Conservation (phyloP, 2,113 vertebrate genomes). For the Gymnocephalus cernua region DNA sequence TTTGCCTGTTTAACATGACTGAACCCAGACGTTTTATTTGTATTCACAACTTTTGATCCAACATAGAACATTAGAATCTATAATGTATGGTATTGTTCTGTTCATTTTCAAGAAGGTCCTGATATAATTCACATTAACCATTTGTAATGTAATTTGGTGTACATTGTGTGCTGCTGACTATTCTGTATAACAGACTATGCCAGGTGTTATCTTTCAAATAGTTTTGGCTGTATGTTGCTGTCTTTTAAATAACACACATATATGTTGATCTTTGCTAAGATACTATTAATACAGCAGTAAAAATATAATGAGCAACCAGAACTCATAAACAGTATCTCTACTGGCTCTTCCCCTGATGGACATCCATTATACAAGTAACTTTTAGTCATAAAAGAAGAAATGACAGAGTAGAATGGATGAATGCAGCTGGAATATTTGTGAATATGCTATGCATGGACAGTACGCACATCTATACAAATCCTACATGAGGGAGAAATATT, state of each 20-base stretch:
- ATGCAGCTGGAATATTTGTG: slow-evolving; percentile 49
- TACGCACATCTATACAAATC: slow-evolving; percentile 44
- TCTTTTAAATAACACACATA: slow-evolving; percentile 6
- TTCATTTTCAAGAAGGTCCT: not conserved
- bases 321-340: slow-evolving; percentile 25
- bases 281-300: slow-evolving; percentile 47
- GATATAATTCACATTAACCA: not conserved
- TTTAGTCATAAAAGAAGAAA: slow-evolving; percentile 46
- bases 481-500: slow-evolving; percentile 52
- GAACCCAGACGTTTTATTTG: not conserved
- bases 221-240: not conserved
- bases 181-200: not conserved
- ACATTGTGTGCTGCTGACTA: not conserved
- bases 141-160: not conserved
- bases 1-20: not conserved
- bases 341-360: slow-evolving; percentile 32
- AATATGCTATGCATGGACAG: slow-evolving; percentile 36
- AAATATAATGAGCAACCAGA: slow-evolving; percentile 45
- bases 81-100: not conserved
- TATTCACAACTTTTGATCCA: not conserved
- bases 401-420: slow-evolving; percentile 33
- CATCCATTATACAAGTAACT: slow-evolving; percentile 50
- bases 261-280: slow-evolving; percentile 34
- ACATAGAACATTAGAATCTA: not conserved
- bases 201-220: not conserved